phyloP scores from a whole-genome alignment of 1,140 invertebrate genomes.

The Stenopsyche tienmushanensis region DNA sequence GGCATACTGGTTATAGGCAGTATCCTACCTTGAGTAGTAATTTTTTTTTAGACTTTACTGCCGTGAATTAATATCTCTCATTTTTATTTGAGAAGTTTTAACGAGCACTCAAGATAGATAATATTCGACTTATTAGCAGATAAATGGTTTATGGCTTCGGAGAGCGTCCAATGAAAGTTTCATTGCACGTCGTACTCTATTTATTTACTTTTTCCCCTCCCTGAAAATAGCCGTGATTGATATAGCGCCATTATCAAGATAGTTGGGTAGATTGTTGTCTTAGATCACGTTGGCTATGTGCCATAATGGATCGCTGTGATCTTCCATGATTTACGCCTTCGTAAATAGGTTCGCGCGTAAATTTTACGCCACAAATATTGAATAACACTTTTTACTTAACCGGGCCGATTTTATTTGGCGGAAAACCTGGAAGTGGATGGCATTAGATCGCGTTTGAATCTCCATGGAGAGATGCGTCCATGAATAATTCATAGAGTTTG shows the following conservation, averaged over 20 bases:
- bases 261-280: constrained; percentile 2
- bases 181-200: not conserved
- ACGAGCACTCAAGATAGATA: no score
- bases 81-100: no score
- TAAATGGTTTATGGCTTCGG: no score
- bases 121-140: no score
- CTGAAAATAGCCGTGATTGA: not conserved
- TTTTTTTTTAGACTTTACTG: no score
- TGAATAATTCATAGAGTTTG: no score
- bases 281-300: not conserved
- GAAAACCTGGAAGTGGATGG: no score
- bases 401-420: not conserved
- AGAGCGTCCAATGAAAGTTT: not conserved
- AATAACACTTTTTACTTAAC: not conserved
- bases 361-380: not conserved
- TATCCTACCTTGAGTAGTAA: no score
- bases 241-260: not conserved
- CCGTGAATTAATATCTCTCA: no score
- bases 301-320: constrained; percentile 10
- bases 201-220: not conserved
- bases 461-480: no score
- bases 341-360: not conserved
- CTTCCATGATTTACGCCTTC: constrained; percentile 2
- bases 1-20: no score
- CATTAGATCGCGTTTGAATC: no score